phyloP scores from a whole-genome alignment of 1,140 invertebrate genomes.

The Bicyclus anynana region DNA sequence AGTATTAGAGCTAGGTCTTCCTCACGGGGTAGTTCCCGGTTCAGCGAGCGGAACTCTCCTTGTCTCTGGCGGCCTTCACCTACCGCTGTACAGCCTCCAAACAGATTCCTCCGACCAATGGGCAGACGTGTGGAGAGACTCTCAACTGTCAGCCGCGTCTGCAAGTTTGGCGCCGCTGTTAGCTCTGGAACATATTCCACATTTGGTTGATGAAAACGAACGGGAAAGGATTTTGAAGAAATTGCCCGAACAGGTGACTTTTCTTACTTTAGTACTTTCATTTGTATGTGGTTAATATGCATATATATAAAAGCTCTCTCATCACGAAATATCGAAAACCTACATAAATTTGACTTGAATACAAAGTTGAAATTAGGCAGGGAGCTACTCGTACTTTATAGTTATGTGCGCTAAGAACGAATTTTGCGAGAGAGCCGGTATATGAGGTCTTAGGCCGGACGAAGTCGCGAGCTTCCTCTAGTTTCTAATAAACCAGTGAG shows the following conservation, averaged over 20 bases:
- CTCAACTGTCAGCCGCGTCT: constrained; percentile 57
- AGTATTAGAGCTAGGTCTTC: constrained; percentile 80
- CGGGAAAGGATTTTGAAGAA: constrained; percentile 68
- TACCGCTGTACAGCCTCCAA: constrained; percentile 67
- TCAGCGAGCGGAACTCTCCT: constrained; percentile 79
- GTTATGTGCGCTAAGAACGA: too few species aligned
- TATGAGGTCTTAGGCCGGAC: too few species aligned
- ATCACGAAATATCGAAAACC: too few species aligned
- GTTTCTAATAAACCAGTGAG: too few species aligned
- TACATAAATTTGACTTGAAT: too few species aligned
- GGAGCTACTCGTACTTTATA: too few species aligned
- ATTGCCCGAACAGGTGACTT: constrained; percentile 73
- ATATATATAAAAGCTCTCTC: too few species aligned
- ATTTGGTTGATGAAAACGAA: constrained; percentile 67
- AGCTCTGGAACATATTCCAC: constrained; percentile 72
- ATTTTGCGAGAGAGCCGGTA: too few species aligned
- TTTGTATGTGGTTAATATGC: too few species aligned
- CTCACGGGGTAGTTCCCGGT: constrained; percentile 79
- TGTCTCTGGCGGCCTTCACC: constrained; percentile 78
- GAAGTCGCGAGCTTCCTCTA: too few species aligned
- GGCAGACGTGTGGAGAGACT: constrained; percentile 61
- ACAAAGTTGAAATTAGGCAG: too few species aligned
- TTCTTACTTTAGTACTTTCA: not conserved
- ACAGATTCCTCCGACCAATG: constrained; percentile 53
- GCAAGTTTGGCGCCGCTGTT: constrained; percentile 62